Percentiles rank a stretch among this genome's conserved stretches.
Evolutionary conservation across 2,888 invertebrate species (phyloP).

Genomic region (Ceramica pisi): DNA sequence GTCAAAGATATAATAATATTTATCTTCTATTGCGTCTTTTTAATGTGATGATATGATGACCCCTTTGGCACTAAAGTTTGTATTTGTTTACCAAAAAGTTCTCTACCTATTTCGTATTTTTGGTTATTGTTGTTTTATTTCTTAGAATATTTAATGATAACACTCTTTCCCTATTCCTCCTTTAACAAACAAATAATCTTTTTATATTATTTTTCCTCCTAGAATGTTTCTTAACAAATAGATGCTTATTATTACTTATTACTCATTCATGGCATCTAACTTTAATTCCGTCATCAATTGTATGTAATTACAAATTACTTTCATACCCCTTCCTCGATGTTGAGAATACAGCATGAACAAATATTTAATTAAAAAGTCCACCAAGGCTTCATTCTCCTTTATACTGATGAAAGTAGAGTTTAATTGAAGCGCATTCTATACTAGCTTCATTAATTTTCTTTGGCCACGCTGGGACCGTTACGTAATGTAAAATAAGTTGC

Average conservation of each 20-base stretch:
- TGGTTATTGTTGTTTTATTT: constrained; percentile 14
- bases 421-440: constrained; percentile 49
- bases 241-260: no score
- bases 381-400: constrained; percentile 23
- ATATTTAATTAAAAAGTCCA: constrained; percentile 21
- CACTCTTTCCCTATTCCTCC: neutral
- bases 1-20: constrained; percentile 9
- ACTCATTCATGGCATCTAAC: neutral
- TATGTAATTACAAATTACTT: constrained; percentile 1
- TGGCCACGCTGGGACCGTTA: constrained; percentile 25
- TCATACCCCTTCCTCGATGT: neutral
- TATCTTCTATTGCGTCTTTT: constrained; percentile 4
- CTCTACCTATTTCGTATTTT: neutral
- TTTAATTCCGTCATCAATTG: neutral
- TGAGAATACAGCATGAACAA: neutral
- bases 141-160: neutral
- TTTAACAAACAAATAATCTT: neutral
- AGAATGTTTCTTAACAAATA: no score
- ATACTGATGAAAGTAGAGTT: constrained; percentile 31
- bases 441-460: constrained; percentile 45
- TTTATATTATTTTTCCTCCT: constrained; percentile 4
- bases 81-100: constrained; percentile 12
- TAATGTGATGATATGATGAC: neutral
- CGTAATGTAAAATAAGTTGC: constrained; percentile 27
- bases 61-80: neutral